These are phyloP conservation scores for Bellardia bayeri DNA, from an alignment of 2,888 invertebrate genomes.

Conservation along the genomic window DNA sequence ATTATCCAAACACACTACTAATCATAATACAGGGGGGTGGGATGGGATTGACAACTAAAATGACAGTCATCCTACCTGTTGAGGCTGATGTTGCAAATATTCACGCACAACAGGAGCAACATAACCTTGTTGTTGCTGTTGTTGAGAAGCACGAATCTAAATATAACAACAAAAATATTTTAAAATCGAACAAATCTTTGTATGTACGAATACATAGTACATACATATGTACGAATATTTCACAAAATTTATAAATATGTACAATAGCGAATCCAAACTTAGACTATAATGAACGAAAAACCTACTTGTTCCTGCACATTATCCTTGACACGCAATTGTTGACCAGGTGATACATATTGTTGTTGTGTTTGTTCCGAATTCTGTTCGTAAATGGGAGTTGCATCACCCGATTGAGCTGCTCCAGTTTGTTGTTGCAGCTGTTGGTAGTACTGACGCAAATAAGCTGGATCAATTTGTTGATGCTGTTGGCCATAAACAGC, in stretches of 20 bases:
- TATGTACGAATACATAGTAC: too few relatives aligned
- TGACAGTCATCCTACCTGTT: constrained; percentile 79
- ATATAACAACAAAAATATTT: constrained; percentile 54
- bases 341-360: constrained; percentile 85
- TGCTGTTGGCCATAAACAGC: constrained; percentile 79
- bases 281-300: neutral
- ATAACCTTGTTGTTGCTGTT: constrained; percentile 79
- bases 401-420: constrained; percentile 84
- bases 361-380: constrained; percentile 84
- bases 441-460: constrained; percentile 83
- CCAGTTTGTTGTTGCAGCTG: constrained; percentile 83
- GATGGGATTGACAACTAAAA: neutral
- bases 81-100: constrained; percentile 80
- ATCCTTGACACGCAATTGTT: constrained; percentile 84
- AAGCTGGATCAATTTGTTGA: constrained; percentile 84
- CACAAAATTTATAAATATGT: neutral
- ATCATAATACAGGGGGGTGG: neutral
- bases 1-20: too few relatives aligned
- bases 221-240: too few relatives aligned
- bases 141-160: constrained; percentile 80
- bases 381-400: constrained; percentile 85
- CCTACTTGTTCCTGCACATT: constrained; percentile 82
- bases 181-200: neutral
- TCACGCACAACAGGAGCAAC: constrained; percentile 83
- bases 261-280: neutral